phyloP scores from a whole-genome alignment of 2,888 invertebrate genomes.

The Carpatolechia fugitivella region DNA sequence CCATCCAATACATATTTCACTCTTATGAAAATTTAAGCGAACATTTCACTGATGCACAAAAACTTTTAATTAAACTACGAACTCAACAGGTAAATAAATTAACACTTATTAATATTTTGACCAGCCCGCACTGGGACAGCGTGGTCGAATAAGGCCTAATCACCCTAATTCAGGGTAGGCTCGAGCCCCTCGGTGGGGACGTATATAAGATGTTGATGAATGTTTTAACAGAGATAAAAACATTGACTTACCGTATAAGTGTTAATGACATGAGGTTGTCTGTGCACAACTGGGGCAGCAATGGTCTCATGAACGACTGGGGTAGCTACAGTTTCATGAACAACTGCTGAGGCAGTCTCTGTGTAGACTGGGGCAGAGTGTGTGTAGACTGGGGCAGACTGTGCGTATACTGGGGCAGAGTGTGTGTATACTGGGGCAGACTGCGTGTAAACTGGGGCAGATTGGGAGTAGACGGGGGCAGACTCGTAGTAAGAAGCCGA shows the following conservation, averaged over 20 bases:
- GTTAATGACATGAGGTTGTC: neutral
- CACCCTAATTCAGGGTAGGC: no score
- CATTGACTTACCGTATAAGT: neutral
- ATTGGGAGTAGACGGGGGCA: neutral
- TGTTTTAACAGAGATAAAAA: no score
- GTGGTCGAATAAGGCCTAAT: no score
- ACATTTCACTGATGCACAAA: no score
- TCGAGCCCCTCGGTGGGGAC: no score
- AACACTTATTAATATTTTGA: no score
- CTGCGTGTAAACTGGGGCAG: neutral
- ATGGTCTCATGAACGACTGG: slow-evolving; percentile 3
- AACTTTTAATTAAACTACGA: no score
- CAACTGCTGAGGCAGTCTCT: neutral
- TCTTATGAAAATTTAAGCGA: no score
- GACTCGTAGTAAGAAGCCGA: neutral
- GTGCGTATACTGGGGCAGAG: neutral
- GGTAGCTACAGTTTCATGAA: neutral
- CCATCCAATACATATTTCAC: no score
- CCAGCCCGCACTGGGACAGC: no score
- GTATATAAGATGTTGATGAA: no score
- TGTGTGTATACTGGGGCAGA: neutral
- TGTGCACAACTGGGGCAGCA: neutral
- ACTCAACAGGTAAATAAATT: no score
- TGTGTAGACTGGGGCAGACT: neutral
- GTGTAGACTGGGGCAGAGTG: neutral